These are phyloP conservation scores for Drosophila malerkotliana DNA, from an alignment of 1,140 invertebrate genomes.

Conservation along the genomic window DNA sequence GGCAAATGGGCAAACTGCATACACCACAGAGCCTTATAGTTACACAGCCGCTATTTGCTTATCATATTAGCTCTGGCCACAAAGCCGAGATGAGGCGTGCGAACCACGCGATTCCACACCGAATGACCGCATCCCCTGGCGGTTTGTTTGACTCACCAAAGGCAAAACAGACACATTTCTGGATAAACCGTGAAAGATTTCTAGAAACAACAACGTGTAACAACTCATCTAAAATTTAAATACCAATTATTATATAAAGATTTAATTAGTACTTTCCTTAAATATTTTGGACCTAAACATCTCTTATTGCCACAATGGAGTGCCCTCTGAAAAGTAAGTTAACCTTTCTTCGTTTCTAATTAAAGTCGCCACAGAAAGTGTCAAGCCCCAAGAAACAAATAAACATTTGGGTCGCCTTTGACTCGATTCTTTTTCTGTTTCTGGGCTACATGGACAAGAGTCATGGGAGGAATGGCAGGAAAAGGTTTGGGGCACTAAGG, in stretches of 20 bases:
- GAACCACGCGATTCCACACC: constrained; percentile 48
- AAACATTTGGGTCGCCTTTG: constrained; percentile 64
- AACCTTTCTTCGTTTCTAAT: constrained; percentile 59
- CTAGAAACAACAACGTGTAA: too few relatives aligned
- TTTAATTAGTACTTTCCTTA: too few relatives aligned
- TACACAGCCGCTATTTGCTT: constrained; percentile 46
- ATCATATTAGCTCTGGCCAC: constrained; percentile 65
- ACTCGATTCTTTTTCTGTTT: constrained; percentile 18
- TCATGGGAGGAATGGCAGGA: constrained; percentile 2
- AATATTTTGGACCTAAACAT: too few relatives aligned
- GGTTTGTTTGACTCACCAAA: not conserved
- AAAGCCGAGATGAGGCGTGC: constrained; percentile 54
- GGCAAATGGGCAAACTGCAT: constrained; percentile 66
- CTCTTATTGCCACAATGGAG: not conserved
- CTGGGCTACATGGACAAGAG: constrained; percentile 14
- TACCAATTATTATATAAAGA: too few relatives aligned
- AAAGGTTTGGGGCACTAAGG: constrained; percentile 6
- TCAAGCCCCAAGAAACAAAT: constrained; percentile 51
- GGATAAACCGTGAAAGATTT: not conserved
- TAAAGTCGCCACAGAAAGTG: constrained; percentile 79
- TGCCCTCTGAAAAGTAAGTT: not conserved
- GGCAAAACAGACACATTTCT: not conserved
- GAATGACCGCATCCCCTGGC: not conserved
- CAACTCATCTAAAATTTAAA: too few relatives aligned
- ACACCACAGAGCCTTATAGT: constrained; percentile 19